Conservation (phyloP, 1,140 invertebrate species). For the Steinernema feltiae region DNA sequence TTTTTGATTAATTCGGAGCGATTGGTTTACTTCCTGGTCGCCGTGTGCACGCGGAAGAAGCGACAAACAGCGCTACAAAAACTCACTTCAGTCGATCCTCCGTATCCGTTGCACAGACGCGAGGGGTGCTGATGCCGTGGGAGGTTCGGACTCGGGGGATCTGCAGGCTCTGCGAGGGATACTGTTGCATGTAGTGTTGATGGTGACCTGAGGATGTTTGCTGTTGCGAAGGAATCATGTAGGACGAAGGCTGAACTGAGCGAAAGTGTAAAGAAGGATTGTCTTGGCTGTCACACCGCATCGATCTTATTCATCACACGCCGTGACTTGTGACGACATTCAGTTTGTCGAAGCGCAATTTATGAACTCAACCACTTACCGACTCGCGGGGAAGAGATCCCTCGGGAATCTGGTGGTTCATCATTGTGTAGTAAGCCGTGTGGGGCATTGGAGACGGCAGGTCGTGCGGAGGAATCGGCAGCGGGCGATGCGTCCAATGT, state of each 20-base stretch:
- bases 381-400: not conserved
- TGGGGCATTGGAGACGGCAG: too few species aligned
- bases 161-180: not conserved
- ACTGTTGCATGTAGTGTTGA: not conserved
- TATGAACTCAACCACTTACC: not conserved
- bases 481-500: slow-evolving; percentile 2
- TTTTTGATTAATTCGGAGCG: not conserved
- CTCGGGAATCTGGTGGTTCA: not conserved
- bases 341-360: not conserved
- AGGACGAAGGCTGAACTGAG: slow-evolving; percentile 1
- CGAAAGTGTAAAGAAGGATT: not conserved
- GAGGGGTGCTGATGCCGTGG: not conserved
- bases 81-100: not conserved
- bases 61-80: not conserved
- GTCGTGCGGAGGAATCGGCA: not conserved
- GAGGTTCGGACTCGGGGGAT: slow-evolving; percentile 4
- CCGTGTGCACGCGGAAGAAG: not conserved
- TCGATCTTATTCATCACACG: not conserved
- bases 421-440: not conserved
- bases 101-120: not conserved
- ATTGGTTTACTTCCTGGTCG: not conserved
- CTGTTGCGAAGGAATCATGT: not conserved
- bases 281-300: not conserved
- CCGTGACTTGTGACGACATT: not conserved
- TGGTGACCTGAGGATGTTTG: not conserved